Evolutionary conservation across 2,797 vertebrate species (phyloP), one percentile per base, ranked within the genome.

Genomic region (Pempheris klunzingeri): DNA sequence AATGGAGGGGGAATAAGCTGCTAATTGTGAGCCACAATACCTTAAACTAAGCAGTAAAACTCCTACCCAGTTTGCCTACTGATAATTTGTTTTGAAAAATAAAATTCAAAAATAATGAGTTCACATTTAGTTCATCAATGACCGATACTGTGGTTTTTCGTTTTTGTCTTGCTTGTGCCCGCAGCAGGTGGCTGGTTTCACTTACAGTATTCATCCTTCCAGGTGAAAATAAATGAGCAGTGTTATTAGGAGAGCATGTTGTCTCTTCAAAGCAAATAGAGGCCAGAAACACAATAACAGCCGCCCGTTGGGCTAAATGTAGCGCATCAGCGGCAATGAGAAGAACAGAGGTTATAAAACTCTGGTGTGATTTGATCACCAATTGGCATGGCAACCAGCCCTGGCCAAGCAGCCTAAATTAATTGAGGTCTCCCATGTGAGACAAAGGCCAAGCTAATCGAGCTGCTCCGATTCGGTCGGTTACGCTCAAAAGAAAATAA

Each of bases 311-410:
- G 80, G 85, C 76, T 91, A 92, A 92, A 93, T 91, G 91, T 83
- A 81, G 84, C 73, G 61, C 72, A 73, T 73, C 83, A 20, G 66
- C 63, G 9, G 69, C 82, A 53, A 78, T 71, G 81, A 88, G 75
- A 75, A 76, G 80, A 88, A 84, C 87, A 88, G 81, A 81, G 88
- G 87, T 89, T 88, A 79, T 84, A 86, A 87, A 89, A 86, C 75
- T 30, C 38, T 28, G 0, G 32, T 55, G 83, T 88, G 85, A 90
- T 90, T 90, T 82, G 84, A 92, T 89, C 85, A 85, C 84, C 82
- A 87, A 86, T 81, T 66, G 86, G 84, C 86, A 84, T 84, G 84
- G 89, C 84, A 86, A 86, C 88, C 70, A 77, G 78, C 64, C 77
- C 82, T 14, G 81, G 86, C 69, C 84, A 82, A 86, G 68, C 87